These are phyloP conservation scores for Onychostruthus taczanowskii DNA, from an alignment of 2,113 vertebrate species.

Conservation along the genomic window DNA sequence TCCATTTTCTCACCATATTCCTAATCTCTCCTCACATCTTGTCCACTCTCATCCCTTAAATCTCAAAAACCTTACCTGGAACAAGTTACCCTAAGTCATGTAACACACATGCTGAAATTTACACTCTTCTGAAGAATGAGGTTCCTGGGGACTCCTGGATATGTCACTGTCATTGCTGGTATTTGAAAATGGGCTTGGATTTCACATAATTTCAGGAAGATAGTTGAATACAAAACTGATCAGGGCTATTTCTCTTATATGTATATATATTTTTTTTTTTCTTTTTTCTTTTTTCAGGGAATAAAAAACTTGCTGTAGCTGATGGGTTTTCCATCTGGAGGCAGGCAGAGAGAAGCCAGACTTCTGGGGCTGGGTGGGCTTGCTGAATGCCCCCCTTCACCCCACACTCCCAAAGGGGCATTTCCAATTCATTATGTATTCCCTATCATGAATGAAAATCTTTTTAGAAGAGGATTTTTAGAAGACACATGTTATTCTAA, in stretches of 20 bases:
- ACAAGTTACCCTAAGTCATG: not conserved
- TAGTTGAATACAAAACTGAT: not conserved
- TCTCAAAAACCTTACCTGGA: not conserved
- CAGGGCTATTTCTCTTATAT: not conserved
- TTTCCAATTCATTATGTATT: not conserved
- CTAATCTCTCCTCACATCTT: not conserved
- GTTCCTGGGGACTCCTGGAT: not conserved
- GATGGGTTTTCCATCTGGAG: not conserved
- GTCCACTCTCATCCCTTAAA: not conserved
- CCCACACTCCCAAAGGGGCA: not conserved
- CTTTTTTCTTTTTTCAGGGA: not conserved
- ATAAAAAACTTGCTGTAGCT: not conserved
- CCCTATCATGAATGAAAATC: not conserved
- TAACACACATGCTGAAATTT: not conserved
- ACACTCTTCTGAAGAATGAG: not conserved
- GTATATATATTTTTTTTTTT: not conserved
- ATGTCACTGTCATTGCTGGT: not conserved
- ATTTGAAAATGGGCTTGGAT: not conserved
- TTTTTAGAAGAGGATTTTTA: constrained; percentile 25
- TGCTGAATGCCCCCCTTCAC: not conserved
- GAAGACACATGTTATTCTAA: not conserved
- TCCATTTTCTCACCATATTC: not conserved
- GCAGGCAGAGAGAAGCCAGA: not conserved
- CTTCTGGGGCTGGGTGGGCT: not conserved
- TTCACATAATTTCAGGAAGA: not conserved